These are phyloP conservation scores for Macrosteles quadrilineatus DNA, from an alignment of 1,140 invertebrate genomes.

Conservation along the genomic window DNA sequence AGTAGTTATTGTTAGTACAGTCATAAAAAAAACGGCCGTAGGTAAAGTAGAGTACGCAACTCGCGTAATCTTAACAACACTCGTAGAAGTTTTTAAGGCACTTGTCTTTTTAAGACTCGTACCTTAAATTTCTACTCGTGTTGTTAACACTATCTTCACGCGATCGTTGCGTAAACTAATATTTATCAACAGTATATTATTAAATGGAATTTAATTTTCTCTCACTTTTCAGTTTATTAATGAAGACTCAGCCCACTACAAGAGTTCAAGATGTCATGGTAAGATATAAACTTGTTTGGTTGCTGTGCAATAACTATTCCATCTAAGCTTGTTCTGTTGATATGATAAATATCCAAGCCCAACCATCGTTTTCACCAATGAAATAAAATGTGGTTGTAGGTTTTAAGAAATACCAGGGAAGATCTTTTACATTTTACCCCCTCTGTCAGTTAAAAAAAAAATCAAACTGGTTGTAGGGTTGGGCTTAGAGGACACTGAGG, in stretches of 20 bases:
- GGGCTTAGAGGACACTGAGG: no score
- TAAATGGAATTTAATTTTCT: no score
- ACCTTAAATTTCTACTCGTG: no score
- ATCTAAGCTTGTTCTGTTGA: constrained; percentile 22
- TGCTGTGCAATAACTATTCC: constrained; percentile 26
- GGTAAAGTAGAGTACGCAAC: no score
- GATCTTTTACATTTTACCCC: background rate
- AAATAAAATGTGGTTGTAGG: background rate
- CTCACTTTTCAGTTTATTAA: constrained; percentile 59
- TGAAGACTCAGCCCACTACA: constrained; percentile 69
- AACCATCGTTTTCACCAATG: background rate
- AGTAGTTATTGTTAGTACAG: no score
- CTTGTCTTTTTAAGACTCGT: no score
- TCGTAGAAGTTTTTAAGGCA: no score
- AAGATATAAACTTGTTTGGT: constrained; percentile 14
- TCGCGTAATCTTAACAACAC: no score
- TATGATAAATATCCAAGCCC: background rate
- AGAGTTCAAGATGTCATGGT: constrained; percentile 73
- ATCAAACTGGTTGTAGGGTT: background rate
- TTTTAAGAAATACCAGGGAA: background rate
- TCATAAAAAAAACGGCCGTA: no score
- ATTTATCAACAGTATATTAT: no score
- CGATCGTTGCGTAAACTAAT: no score
- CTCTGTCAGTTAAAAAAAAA: background rate
- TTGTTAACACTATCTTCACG: no score